Conservation (phyloP, 2,888 invertebrate genomes). For the Meiosimyza platycephala region DNA sequence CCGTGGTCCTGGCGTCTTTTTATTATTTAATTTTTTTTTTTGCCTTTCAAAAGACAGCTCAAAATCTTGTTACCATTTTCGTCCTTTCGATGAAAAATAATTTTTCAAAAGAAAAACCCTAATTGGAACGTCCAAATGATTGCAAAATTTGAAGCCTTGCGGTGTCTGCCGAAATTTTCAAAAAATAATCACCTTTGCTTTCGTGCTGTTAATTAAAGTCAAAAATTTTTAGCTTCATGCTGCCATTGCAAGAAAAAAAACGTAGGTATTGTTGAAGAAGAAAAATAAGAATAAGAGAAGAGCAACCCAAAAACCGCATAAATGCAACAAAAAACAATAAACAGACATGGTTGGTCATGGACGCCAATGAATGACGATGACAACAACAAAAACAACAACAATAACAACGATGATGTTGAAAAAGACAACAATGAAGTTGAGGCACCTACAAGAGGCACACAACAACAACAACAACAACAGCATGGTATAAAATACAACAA, state of each 20-base stretch:
- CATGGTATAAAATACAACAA: conserved; percentile 37
- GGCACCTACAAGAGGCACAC: not conserved
- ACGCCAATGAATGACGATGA: conserved; percentile 29
- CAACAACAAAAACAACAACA: not conserved
- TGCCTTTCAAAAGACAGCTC: too few species aligned
- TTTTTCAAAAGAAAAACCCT: too few species aligned
- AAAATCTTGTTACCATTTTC: too few species aligned
- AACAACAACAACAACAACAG: conserved; percentile 38
- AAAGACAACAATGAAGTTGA: conserved; percentile 44
- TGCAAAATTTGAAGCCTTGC: too few species aligned
- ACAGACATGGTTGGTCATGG: conserved; percentile 5
- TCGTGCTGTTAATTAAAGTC: conserved; percentile 39
- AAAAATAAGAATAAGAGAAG: not conserved
- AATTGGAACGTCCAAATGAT: too few species aligned
- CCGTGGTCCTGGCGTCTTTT: too few species aligned
- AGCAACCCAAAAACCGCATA: not conserved
- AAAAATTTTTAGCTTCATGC: conserved; percentile 33
- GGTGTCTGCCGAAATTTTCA: too few species aligned
- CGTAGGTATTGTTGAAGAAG: too few species aligned
- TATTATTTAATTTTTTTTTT: too few species aligned
- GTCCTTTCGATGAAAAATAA: too few species aligned
- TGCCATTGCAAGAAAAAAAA: not conserved
- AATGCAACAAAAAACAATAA: conserved; percentile 31
- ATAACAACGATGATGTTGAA: not conserved
- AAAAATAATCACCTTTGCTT: too few species aligned